Conservation (phyloP, 2,888 invertebrate species). For the Drepana falcataria region DNA sequence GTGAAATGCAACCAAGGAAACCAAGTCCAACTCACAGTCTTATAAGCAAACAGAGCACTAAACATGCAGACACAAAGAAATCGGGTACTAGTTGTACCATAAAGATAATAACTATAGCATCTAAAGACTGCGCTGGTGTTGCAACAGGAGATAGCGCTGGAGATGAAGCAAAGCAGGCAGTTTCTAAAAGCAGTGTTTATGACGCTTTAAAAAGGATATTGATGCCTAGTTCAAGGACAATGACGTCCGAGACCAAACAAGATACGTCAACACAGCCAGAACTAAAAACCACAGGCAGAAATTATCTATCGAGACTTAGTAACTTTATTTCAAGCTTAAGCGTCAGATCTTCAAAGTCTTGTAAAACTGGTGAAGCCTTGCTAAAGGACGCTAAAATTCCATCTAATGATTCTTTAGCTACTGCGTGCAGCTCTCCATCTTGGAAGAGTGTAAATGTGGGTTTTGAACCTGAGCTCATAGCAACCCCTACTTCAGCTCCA, state of each 20-base stretch:
- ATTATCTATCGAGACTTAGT: slow-evolving; percentile 6
- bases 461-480: neutral
- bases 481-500: neutral
- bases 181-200: slow-evolving; percentile 5
- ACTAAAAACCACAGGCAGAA: slow-evolving; percentile 8
- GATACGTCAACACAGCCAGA: slow-evolving; percentile 1
- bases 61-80: neutral
- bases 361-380: slow-evolving; percentile 8
- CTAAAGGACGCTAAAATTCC: slow-evolving; percentile 1
- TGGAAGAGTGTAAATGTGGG: slow-evolving; percentile 9
- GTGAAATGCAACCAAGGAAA: slow-evolving; percentile 1
- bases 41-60: neutral
- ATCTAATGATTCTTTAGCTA: slow-evolving; percentile 2
- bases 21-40: neutral
- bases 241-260: neutral
- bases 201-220: slow-evolving; percentile 13
- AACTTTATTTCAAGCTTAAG: slow-evolving; percentile 1
- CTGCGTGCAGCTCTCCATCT: slow-evolving; percentile 2
- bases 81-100: slow-evolving; percentile 8
- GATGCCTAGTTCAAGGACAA: slow-evolving; percentile 2
- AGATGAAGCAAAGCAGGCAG: slow-evolving; percentile 2
- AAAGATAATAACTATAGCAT: slow-evolving; percentile 8
- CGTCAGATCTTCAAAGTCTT: neutral
- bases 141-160: neutral
- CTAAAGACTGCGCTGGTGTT: neutral